phyloP scores from a whole-genome alignment of 1,140 invertebrate genomes.

The Drosophila ananassae region DNA sequence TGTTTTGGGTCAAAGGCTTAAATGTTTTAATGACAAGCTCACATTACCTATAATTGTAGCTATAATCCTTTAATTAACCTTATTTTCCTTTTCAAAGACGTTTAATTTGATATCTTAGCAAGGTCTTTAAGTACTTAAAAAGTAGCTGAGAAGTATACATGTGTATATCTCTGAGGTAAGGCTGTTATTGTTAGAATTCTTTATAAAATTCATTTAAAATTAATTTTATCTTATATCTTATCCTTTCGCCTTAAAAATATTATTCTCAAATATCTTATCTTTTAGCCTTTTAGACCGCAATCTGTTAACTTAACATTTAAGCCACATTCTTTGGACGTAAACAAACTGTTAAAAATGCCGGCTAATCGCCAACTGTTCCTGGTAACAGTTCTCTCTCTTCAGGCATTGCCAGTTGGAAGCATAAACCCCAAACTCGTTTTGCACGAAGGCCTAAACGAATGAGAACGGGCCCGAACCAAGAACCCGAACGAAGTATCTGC shows the following conservation, averaged over 20 bases:
- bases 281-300: neutral
- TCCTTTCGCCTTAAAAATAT: too few species aligned
- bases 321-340: conserved; percentile 52
- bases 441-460: conserved; percentile 22
- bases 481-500: conserved; percentile 1
- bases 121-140: neutral
- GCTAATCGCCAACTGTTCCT: conserved; percentile 36
- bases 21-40: too few species aligned
- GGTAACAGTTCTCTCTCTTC: conserved; percentile 14
- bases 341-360: conserved; percentile 75
- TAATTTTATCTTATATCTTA: too few species aligned
- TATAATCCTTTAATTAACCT: neutral
- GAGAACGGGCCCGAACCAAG: neutral
- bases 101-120: neutral
- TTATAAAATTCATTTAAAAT: too few species aligned
- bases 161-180: too few species aligned
- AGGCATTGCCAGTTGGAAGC: conserved; percentile 50
- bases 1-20: neutral
- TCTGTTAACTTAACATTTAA: conserved; percentile 39
- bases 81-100: neutral
- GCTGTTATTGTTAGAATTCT: too few species aligned
- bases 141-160: too few species aligned
- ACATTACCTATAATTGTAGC: neutral
- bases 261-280: neutral
- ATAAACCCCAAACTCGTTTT: conserved; percentile 52